These are phyloP conservation scores for Petaurus breviceps DNA, from an alignment of 2,113 vertebrate species.

Conservation along the genomic window DNA sequence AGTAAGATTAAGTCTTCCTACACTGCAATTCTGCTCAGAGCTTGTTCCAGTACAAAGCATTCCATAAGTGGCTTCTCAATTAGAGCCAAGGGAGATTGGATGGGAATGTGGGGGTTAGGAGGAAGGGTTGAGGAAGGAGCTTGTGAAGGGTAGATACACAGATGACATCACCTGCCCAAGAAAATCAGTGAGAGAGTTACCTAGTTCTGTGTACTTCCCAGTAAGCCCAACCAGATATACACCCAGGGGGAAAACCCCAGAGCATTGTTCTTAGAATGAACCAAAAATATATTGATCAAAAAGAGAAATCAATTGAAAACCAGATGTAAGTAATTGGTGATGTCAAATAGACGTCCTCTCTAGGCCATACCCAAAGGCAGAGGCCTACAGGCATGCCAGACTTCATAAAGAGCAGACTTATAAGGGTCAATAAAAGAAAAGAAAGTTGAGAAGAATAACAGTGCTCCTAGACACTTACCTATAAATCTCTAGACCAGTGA, in stretches of 20 bases:
- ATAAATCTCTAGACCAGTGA: background rate
- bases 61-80: background rate
- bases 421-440: constrained; percentile 15
- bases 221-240: background rate
- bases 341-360: background rate
- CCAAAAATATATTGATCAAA: background rate
- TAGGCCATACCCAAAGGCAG: background rate
- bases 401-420: constrained; percentile 19
- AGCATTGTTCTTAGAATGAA: background rate
- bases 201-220: constrained; percentile 7
- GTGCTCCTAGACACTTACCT: background rate
- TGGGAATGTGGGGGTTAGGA: background rate
- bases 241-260: background rate
- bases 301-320: background rate
- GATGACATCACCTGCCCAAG: constrained; percentile 9
- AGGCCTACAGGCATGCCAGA: constrained; percentile 36
- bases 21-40: background rate
- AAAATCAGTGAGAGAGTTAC: background rate
- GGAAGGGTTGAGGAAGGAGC: background rate
- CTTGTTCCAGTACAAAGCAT: background rate
- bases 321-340: background rate
- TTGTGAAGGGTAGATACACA: background rate
- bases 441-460: constrained; percentile 25
- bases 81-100: background rate
- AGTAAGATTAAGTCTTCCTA: background rate